Evolutionary conservation across 2,888 invertebrate genomes (phyloP).

Genomic region (Aleiodes leptofemur): DNA sequence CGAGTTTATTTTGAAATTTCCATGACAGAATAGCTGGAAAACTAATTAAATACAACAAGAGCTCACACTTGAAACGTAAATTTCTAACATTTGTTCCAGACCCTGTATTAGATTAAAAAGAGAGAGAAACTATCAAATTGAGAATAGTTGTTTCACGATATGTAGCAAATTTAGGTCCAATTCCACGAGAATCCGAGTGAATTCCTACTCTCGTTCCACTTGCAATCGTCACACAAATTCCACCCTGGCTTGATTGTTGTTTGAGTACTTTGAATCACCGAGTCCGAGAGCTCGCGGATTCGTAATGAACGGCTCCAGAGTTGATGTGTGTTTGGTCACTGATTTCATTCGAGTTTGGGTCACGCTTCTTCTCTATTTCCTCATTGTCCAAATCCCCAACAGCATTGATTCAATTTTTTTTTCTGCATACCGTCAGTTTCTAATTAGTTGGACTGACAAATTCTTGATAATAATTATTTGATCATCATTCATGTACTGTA

Average conservation of each 20-base stretch:
- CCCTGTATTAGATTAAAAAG: background rate
- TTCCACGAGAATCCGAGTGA: constrained; percentile 16
- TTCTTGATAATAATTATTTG: constrained; percentile 4
- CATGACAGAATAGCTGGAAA: constrained; percentile 4
- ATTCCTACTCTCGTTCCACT: constrained; percentile 8
- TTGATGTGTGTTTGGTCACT: constrained; percentile 24
- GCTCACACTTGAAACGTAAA: background rate
- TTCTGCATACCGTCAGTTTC: background rate
- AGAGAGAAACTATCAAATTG: background rate
- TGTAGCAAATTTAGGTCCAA: constrained; percentile 12
- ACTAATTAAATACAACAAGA: background rate
- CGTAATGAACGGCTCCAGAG: constrained; percentile 27
- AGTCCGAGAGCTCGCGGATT: background rate
- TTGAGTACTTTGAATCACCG: constrained; percentile 16
- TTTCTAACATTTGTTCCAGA: background rate
- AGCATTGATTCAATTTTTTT: background rate
- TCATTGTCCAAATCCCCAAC: background rate
- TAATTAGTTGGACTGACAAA: background rate
- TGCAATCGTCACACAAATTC: constrained; percentile 3
- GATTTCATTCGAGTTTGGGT: constrained; percentile 16
- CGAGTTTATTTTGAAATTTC: constrained; percentile 12
- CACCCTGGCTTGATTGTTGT: constrained; percentile 23
- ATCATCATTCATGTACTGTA: background rate
- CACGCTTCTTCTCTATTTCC: constrained; percentile 18
- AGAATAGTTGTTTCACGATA: constrained; percentile 7